Evolutionary conservation across 2,888 invertebrate species (phyloP).

Genomic region (Trissonchulus latispiculum): DNA sequence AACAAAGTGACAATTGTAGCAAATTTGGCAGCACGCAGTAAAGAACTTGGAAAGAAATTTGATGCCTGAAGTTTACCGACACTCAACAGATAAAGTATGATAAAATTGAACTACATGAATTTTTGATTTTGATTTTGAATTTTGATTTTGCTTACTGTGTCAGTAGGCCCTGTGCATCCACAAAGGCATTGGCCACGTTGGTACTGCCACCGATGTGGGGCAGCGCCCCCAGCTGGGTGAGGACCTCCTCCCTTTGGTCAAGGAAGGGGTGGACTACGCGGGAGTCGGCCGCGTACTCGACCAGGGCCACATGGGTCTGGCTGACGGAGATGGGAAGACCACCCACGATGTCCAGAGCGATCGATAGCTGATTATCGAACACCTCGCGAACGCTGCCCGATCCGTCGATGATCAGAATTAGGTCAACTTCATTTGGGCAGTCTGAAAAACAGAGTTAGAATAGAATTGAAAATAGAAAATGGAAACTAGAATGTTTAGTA

Average conservation of each 20-base stretch:
- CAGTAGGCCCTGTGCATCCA: not conserved
- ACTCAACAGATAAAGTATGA: too few relatives aligned
- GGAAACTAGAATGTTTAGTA: too few relatives aligned
- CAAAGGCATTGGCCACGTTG: slow-evolving; percentile 5
- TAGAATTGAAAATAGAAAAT: too few relatives aligned
- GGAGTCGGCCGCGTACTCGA: not conserved
- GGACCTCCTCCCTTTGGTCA: not conserved
- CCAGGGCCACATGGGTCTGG: not conserved
- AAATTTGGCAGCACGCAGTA: too few relatives aligned
- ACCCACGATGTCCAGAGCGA: slow-evolving; percentile 3
- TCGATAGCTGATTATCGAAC: not conserved
- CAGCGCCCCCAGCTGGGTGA: not conserved
- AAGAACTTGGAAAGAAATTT: too few relatives aligned
- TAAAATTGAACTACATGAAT: too few relatives aligned
- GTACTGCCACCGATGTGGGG: slow-evolving; percentile 6
- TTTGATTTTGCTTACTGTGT: not conserved
- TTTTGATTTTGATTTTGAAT: too few relatives aligned
- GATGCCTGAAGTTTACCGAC: too few relatives aligned
- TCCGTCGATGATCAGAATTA: not conserved
- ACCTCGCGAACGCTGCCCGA: slow-evolving; percentile 6
- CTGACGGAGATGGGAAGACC: not conserved
- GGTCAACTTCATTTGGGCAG: not conserved
- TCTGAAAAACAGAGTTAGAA: slow-evolving; percentile 1
- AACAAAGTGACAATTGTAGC: too few relatives aligned
- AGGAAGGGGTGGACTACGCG: not conserved